Conservation (phyloP, 2,888 invertebrate species). For the Julus scanicus region DNA sequence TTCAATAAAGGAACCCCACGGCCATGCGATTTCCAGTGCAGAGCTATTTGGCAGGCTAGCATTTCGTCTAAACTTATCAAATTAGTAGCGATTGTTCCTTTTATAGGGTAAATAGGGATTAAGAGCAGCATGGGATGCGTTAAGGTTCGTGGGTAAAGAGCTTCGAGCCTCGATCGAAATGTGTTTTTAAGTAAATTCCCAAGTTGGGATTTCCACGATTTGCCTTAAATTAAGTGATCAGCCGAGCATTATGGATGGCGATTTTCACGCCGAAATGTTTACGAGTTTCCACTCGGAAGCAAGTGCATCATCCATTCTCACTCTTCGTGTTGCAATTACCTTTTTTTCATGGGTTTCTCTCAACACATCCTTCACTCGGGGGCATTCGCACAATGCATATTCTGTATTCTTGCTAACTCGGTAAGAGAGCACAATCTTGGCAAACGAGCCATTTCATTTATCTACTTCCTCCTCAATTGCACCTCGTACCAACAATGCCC, state of each 20-base stretch:
- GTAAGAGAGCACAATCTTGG: conserved; percentile 8
- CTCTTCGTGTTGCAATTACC: conserved; percentile 24
- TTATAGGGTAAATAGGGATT: conserved; percentile 40
- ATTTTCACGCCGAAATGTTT: conserved; percentile 40
- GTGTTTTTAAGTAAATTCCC: conserved; percentile 40
- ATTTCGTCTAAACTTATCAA: not conserved
- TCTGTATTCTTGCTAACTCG: not conserved
- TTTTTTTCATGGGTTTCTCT: not conserved
- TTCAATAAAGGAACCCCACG: too few species aligned
- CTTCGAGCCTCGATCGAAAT: not conserved
- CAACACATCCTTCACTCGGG: not conserved
- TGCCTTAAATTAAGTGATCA: conserved; percentile 40
- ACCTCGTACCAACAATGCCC: not conserved
- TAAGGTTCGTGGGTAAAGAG: not conserved
- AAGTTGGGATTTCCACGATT: conserved; percentile 42
- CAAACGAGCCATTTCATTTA: conserved; percentile 28
- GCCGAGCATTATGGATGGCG: conserved; percentile 40
- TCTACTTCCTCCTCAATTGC: not conserved
- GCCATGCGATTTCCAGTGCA: not conserved
- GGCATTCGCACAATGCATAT: not conserved
- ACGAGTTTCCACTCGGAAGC: conserved; percentile 31
- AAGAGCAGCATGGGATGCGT: conserved; percentile 37
- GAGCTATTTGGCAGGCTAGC: not conserved
- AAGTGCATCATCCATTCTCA: not conserved
- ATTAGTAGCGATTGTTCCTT: conserved; percentile 29